Evolutionary conservation across 1,140 invertebrate genomes (phyloP).

Genomic region (Papilio helenus): DNA sequence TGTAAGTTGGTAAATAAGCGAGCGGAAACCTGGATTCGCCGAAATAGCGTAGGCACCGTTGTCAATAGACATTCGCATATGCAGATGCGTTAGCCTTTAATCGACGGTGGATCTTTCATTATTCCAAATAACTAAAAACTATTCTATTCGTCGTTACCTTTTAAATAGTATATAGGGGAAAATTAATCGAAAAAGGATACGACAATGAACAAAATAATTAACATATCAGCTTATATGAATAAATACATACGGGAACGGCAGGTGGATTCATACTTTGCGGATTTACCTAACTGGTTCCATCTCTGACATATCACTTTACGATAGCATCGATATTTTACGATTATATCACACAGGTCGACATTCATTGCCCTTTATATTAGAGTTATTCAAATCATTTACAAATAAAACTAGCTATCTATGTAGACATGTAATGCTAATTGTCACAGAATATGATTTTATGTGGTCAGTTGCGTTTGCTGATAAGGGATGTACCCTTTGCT

Average conservation of each 20-base stretch:
- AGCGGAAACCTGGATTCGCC: too few relatives aligned
- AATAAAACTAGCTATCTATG: not conserved
- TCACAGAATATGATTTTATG: slow-evolving; percentile 50
- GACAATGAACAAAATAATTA: slow-evolving; percentile 56
- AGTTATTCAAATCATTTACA: not conserved
- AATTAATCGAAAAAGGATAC: slow-evolving; percentile 32
- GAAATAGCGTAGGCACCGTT: too few relatives aligned
- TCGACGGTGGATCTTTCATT: not conserved
- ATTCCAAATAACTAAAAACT: not conserved
- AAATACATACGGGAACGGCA: slow-evolving; percentile 64
- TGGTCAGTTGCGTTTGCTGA: slow-evolving; percentile 73
- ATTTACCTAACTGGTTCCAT: slow-evolving; percentile 79
- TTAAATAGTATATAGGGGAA: not conserved
- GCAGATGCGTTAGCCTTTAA: too few relatives aligned
- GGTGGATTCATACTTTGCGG: slow-evolving; percentile 75
- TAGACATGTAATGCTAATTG: not conserved
- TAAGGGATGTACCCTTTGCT: slow-evolving; percentile 67
- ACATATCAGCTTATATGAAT: slow-evolving; percentile 58
- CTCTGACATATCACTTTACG: slow-evolving; percentile 68
- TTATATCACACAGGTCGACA: slow-evolving; percentile 5
- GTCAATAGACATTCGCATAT: too few relatives aligned
- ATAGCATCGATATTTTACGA: slow-evolving; percentile 33
- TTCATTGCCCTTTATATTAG: slow-evolving; percentile 49
- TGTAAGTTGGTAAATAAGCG: too few relatives aligned
- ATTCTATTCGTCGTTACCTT: not conserved